Evolutionary conservation across 2,888 invertebrate genomes (phyloP).

Genomic region (Gastrophysa polygoni): DNA sequence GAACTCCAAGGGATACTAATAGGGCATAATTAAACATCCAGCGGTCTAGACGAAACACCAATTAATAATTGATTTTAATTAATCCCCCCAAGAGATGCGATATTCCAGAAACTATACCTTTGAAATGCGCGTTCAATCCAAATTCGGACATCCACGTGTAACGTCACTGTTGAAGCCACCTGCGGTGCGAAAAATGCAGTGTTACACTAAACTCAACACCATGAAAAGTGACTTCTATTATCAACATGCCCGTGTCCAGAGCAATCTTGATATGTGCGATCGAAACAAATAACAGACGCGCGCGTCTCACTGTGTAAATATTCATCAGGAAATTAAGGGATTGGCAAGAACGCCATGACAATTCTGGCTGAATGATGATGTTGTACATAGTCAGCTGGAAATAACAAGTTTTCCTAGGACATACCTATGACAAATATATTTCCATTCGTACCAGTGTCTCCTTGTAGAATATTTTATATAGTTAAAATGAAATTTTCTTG

Average conservation of each 20-base stretch:
- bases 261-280: constrained; percentile 41
- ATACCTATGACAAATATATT: neutral
- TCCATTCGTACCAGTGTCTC: too few relatives aligned
- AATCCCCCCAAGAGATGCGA: neutral
- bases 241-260: constrained; percentile 35
- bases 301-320: constrained; percentile 32
- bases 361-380: neutral
- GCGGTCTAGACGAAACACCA: neutral
- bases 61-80: constrained; percentile 2
- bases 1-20: neutral
- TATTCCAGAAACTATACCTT: constrained; percentile 5
- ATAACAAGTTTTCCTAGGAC: neutral
- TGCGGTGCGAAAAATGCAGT: neutral
- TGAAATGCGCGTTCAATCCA: neutral
- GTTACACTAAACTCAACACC: constrained; percentile 23
- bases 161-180: neutral
- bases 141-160: neutral
- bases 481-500: too few relatives aligned
- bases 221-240: constrained; percentile 30
- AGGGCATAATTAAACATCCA: neutral
- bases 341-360: constrained; percentile 8
- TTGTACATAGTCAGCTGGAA: too few relatives aligned
- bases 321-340: constrained; percentile 33
- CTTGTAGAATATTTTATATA: too few relatives aligned
- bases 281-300: constrained; percentile 36